Evolutionary conservation across 2,113 vertebrate species (phyloP).

Genomic region (Microtus montanus): DNA sequence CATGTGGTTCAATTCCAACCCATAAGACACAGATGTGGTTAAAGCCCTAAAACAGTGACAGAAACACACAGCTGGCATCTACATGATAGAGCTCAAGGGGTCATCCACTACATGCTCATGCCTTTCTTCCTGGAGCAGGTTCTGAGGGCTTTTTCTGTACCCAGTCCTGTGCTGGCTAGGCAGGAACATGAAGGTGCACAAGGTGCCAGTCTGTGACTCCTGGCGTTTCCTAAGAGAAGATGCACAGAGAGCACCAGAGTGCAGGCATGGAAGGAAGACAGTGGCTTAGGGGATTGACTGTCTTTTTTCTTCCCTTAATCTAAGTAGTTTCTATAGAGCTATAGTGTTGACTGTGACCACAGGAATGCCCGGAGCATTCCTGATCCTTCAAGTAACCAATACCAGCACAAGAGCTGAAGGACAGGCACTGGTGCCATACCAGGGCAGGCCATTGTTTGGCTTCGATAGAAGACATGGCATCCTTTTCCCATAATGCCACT

Average conservation of each 20-base stretch:
- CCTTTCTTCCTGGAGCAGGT: not conserved
- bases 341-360: not conserved
- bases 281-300: not conserved
- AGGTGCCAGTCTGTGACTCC: not conserved
- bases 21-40: not conserved
- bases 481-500: not conserved
- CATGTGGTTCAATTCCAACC: not conserved
- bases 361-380: no score
- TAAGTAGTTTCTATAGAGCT: not conserved
- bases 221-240: no score
- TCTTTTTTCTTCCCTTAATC: not conserved
- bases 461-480: not conserved
- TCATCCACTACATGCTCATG: not conserved
- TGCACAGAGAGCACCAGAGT: no score
- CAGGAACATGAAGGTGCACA: not conserved
- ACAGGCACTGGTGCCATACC: not conserved
- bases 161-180: not conserved
- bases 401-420: not conserved
- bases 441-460: not conserved
- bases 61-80: not conserved
- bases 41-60: not conserved
- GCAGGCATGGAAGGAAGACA: not conserved
- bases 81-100: no score
- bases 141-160: no score
- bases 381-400: not conserved